Evolutionary conservation across 2,113 vertebrate genomes (phyloP).

Genomic region (Andinoacara biseriatus): DNA sequence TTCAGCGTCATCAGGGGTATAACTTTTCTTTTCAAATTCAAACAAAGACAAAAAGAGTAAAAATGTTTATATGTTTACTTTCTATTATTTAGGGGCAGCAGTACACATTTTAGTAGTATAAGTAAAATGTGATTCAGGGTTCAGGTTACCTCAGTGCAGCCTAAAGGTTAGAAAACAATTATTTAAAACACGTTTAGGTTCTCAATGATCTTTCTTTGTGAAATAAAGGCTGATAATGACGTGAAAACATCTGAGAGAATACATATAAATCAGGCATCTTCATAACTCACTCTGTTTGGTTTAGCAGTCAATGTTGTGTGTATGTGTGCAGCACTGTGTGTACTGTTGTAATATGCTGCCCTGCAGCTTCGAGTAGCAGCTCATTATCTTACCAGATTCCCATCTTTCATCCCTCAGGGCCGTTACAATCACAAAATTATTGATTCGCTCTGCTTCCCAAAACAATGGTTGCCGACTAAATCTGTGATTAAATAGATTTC

Average conservation of each 20-base stretch:
- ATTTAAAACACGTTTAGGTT: not conserved
- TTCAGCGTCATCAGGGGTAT: not conserved
- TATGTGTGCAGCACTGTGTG: conserved; percentile 8
- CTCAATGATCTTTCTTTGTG: not conserved
- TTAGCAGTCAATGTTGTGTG: not conserved
- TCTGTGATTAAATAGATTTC: conserved; percentile 57
- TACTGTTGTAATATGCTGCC: conserved; percentile 49
- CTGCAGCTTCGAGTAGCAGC: conserved; percentile 50
- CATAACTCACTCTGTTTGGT: not conserved
- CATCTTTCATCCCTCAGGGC: conserved; percentile 57
- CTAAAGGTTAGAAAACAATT: not conserved
- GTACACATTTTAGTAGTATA: not conserved
- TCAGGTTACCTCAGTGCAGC: not conserved
- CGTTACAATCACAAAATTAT: conserved; percentile 66
- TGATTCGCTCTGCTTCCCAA: conserved; percentile 58
- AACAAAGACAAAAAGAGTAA: too few relatives aligned
- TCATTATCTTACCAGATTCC: conserved; percentile 68
- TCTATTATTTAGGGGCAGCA: not conserved
- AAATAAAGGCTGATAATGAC: conserved; percentile 24
- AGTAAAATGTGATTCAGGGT: not conserved
- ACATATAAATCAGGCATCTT: conserved; percentile 15
- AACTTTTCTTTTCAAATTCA: too few relatives aligned
- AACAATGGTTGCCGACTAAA: conserved; percentile 63
- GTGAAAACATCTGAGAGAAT: conserved; percentile 1
- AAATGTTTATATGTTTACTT: not conserved